Conservation (phyloP, 53 echinoderm and acorn worm species). For the Zoroaster sp. region DNA sequence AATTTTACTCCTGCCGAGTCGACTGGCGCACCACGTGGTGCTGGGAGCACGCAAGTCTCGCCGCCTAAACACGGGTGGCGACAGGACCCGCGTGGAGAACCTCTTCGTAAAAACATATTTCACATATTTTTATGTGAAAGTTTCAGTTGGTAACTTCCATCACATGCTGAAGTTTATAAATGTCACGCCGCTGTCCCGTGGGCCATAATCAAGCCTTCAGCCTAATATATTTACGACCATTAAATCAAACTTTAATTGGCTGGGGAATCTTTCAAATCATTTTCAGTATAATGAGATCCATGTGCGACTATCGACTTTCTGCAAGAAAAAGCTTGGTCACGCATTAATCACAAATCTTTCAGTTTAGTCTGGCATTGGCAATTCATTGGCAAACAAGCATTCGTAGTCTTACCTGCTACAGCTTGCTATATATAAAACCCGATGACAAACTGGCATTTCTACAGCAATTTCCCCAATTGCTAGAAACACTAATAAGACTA, state of each 20-base stretch:
- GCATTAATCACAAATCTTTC: slow-evolving; percentile 4
- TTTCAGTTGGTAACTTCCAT: slow-evolving; percentile 45
- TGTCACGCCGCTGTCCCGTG: neutral
- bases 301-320: neutral
- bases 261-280: neutral
- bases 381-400: neutral
- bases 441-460: neutral
- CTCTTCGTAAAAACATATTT: slow-evolving; percentile 6
- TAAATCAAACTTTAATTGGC: neutral
- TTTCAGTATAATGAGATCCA: neutral
- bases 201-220: neutral
- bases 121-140: slow-evolving; percentile 2
- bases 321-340: neutral
- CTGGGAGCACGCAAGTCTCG: slow-evolving; percentile 12
- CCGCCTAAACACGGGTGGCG: slow-evolving; percentile 3
- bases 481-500: neutral
- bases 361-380: neutral
- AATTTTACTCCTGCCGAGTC: slow-evolving; percentile 29
- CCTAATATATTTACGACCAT: neutral
- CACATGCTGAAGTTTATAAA: slow-evolving; percentile 5
- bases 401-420: neutral
- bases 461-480: slow-evolving; percentile 10
- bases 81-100: neutral
- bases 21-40: slow-evolving; percentile 27
- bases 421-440: neutral